A percentile compares a stretch with the other conserved stretches of the same genome.
These are phyloP conservation scores for Dinoponera quadriceps DNA, from an alignment of 1,140 invertebrate species.

Conservation along the genomic window DNA sequence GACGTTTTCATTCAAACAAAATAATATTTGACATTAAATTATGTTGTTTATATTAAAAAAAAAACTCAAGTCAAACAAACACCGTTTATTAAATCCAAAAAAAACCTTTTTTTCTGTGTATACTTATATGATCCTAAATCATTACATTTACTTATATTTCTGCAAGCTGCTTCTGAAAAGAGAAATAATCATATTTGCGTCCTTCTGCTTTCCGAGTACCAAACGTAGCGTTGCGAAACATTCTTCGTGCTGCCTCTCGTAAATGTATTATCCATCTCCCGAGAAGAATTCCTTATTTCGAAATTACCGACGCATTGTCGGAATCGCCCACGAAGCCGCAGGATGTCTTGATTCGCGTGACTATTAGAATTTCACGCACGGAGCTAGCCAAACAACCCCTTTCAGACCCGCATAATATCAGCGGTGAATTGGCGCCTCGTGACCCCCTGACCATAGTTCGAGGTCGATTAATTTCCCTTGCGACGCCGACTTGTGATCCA, in stretches of 20 bases:
- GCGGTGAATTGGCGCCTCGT: slow-evolving; percentile 3
- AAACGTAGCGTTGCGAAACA: too few species aligned
- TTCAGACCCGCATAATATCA: slow-evolving; percentile 29
- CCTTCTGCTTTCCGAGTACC: too few species aligned
- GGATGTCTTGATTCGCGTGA: neutral
- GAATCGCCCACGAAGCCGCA: neutral
- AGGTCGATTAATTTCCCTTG: slow-evolving; percentile 47
- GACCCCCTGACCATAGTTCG: slow-evolving; percentile 11
- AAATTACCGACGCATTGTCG: neutral
- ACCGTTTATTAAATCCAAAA: too few species aligned
- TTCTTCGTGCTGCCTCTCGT: neutral
- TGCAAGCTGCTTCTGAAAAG: too few species aligned
- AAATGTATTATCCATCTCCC: neutral
- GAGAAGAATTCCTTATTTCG: slow-evolving; percentile 3
- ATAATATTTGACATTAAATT: too few species aligned
- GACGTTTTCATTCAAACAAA: too few species aligned
- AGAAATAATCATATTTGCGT: too few species aligned
- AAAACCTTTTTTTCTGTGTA: too few species aligned
- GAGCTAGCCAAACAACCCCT: neutral
- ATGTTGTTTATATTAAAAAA: too few species aligned
- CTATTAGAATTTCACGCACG: slow-evolving; percentile 30
- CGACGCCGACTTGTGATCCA: slow-evolving; percentile 12
- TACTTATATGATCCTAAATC: too few species aligned
- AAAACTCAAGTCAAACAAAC: too few species aligned
- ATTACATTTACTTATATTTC: too few species aligned